Evolutionary conservation across 2,888 invertebrate species (phyloP).

Genomic region (Drosophila tanythrix): DNA sequence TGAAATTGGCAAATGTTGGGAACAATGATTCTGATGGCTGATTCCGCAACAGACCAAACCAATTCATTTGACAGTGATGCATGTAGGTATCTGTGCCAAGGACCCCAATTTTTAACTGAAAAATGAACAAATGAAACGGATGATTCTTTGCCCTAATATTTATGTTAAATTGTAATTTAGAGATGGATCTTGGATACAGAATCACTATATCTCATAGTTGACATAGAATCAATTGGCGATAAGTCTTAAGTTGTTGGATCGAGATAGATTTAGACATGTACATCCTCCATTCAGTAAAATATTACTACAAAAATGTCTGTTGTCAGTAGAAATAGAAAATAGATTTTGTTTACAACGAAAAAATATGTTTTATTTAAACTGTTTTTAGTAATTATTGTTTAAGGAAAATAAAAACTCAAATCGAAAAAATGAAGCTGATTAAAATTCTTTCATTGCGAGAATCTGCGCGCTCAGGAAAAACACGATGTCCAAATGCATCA

Average conservation of each 20-base stretch:
- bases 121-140: not conserved
- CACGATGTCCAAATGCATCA: not conserved
- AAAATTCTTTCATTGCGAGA: not conserved
- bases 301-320: not conserved
- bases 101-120: not conserved
- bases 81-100: constrained; percentile 1
- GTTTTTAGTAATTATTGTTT: not conserved
- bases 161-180: not conserved
- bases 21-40: not conserved
- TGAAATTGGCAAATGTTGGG: not conserved
- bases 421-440: not conserved
- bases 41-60: not conserved
- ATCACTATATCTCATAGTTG: too few species aligned
- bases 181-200: too few species aligned
- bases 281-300: not conserved
- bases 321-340: not conserved
- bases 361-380: too few species aligned
- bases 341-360: not conserved
- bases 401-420: not conserved
- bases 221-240: too few species aligned
- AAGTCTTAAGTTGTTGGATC: not conserved
- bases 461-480: not conserved
- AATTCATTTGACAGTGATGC: not conserved
- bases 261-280: not conserved
- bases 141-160: not conserved